A percentile compares a stretch with the other conserved stretches of the same genome.
phyloP scores from a whole-genome alignment of 1,140 invertebrate genomes.

The Andrena cerasifolii region DNA sequence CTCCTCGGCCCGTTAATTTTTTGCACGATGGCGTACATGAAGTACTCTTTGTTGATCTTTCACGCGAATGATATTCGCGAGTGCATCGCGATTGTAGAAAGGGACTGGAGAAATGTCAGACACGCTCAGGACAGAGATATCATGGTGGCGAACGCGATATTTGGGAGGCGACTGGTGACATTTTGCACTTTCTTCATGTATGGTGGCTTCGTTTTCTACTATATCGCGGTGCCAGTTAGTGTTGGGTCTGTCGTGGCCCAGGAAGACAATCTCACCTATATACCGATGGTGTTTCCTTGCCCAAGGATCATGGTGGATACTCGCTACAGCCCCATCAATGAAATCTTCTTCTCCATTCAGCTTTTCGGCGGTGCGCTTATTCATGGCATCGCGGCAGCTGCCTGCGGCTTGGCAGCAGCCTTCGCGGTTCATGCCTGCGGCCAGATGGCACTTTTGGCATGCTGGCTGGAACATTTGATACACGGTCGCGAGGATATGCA shows the following conservation, averaged over 20 bases:
- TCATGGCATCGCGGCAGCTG: constrained; percentile 48
- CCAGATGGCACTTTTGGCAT: constrained; percentile 67
- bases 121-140: constrained; percentile 13
- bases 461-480: constrained; percentile 34
- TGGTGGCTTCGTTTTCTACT: constrained; percentile 32
- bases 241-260: neutral
- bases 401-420: constrained; percentile 61
- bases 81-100: constrained; percentile 64
- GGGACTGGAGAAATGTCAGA: constrained; percentile 64
- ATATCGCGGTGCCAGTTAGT: constrained; percentile 14
- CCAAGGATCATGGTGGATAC: constrained; percentile 50
- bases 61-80: constrained; percentile 54
- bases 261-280: constrained; percentile 15
- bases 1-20: constrained; percentile 68
- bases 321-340: constrained; percentile 47
- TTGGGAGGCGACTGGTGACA: constrained; percentile 13
- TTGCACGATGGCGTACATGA: constrained; percentile 66
- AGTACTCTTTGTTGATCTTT: constrained; percentile 61
- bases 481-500: constrained; percentile 17
- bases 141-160: constrained; percentile 39
- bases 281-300: constrained; percentile 62
- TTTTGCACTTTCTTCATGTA: constrained; percentile 42
- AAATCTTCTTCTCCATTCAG: constrained; percentile 60
- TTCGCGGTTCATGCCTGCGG: constrained; percentile 69
- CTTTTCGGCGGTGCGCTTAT: constrained; percentile 43